Conservation (phyloP, 2,113 vertebrate species). For the Cyanoliseus patagonus region DNA sequence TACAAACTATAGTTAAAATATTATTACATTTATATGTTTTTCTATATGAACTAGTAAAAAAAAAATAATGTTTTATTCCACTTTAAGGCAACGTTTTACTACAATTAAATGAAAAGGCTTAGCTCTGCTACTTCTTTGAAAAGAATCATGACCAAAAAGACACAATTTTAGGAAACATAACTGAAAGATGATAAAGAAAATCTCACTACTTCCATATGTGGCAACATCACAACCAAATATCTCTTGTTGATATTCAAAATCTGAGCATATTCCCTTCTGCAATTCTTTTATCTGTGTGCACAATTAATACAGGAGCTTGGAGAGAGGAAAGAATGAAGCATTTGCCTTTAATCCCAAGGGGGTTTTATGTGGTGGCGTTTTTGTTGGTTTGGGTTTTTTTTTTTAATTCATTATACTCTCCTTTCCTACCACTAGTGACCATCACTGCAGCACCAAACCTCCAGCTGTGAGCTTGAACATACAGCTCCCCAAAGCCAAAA, state of each 20-base stretch:
- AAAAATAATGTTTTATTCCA: conserved; percentile 61
- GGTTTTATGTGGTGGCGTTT: background rate
- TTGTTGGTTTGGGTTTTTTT: background rate
- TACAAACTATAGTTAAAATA: conserved; percentile 76
- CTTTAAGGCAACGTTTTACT: conserved; percentile 74
- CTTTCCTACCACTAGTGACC: conserved; percentile 27
- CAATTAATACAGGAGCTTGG: conserved; percentile 13
- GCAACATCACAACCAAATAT: conserved; percentile 3
- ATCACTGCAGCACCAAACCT: conserved; percentile 1
- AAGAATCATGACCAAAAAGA: conserved; percentile 65
- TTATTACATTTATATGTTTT: conserved; percentile 71
- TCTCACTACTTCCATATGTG: background rate
- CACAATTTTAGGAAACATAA: conserved; percentile 42
- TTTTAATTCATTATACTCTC: conserved; percentile 13
- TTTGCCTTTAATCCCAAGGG: background rate
- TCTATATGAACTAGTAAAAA: conserved; percentile 70
- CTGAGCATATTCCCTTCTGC: background rate
- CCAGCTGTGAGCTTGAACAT: conserved; percentile 41
- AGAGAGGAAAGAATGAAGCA: background rate
- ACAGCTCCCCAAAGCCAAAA: conserved; percentile 35
- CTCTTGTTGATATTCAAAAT: conserved; percentile 25
- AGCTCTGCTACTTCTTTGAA: conserved; percentile 67
- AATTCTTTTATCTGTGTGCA: conserved; percentile 22
- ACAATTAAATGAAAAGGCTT: conserved; percentile 74
- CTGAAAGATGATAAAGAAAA: conserved; percentile 32